These are phyloP conservation scores for Notarius quadriscutis DNA, from an alignment of 2,113 vertebrate species.

Conservation along the genomic window DNA sequence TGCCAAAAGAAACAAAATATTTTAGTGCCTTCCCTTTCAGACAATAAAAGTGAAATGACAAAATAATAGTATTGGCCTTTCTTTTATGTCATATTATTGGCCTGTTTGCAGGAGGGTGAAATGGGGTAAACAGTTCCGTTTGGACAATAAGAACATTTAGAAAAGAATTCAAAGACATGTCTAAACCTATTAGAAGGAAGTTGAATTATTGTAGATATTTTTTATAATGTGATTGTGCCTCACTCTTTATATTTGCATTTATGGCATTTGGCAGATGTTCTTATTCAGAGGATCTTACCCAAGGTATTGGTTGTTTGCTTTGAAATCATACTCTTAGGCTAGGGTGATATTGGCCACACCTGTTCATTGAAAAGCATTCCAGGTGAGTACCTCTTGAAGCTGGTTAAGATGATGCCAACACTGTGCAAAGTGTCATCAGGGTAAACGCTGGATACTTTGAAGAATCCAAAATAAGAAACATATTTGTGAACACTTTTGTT, in stretches of 20 bases:
- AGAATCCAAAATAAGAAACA: too few species aligned
- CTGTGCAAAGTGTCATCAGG: too few species aligned
- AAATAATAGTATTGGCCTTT: constrained; percentile 30
- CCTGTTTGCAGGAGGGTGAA: background rate
- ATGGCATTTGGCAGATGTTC: background rate
- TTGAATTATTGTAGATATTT: background rate
- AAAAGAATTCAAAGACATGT: constrained; percentile 14
- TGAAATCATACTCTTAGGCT: background rate
- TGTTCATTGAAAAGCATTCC: too few species aligned
- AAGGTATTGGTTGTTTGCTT: background rate
- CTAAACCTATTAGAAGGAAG: background rate
- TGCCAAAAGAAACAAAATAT: constrained; percentile 33
- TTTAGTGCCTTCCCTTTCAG: background rate
- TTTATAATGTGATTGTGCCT: background rate
- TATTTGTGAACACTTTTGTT: too few species aligned
- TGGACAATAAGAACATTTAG: constrained; percentile 8
- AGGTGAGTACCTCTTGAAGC: too few species aligned
- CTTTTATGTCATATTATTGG: constrained; percentile 13
- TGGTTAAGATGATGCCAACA: too few species aligned
- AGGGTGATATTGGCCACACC: background rate
- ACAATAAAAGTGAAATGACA: constrained; percentile 29
- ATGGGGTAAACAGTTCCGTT: background rate
- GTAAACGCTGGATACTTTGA: too few species aligned
- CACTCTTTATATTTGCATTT: background rate
- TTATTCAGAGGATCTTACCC: background rate